phyloP scores from a whole-genome alignment of 2,113 vertebrate genomes.

The Heloderma charlesbogerti region DNA sequence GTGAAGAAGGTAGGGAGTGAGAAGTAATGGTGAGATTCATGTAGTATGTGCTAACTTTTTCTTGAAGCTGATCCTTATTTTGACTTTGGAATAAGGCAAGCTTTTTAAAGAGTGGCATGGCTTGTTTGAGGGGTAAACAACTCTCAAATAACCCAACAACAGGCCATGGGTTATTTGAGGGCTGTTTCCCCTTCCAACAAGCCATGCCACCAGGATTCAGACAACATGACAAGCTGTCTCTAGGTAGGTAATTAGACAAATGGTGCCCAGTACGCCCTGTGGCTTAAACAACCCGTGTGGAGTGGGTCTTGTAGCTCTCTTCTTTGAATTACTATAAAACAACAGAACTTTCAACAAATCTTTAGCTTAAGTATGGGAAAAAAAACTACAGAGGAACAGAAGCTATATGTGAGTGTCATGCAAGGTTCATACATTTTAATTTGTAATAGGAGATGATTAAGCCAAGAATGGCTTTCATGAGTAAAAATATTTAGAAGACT shows the following conservation, averaged over 20 bases:
- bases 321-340: slow-evolving; percentile 2
- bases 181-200: too few relatives aligned
- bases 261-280: too few relatives aligned
- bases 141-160: too few relatives aligned
- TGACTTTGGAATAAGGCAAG: not conserved
- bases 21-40: not conserved
- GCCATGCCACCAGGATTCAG: too few relatives aligned
- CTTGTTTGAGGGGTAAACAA: too few relatives aligned
- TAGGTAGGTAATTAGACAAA: too few relatives aligned
- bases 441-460: not conserved
- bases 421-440: not conserved
- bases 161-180: too few relatives aligned
- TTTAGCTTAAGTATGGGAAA: slow-evolving; percentile 5
- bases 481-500: not conserved
- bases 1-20: not conserved
- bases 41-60: too few relatives aligned
- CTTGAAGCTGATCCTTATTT: not conserved
- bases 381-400: slow-evolving; percentile 18
- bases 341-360: not conserved
- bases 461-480: not conserved
- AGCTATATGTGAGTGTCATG: accelerated
- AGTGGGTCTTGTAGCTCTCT: not conserved
- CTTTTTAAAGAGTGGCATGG: not conserved
- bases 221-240: too few relatives aligned
- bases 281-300: too few relatives aligned